Evolutionary conservation across 2,888 invertebrate genomes (phyloP).

Genomic region (Andrena praecox): DNA sequence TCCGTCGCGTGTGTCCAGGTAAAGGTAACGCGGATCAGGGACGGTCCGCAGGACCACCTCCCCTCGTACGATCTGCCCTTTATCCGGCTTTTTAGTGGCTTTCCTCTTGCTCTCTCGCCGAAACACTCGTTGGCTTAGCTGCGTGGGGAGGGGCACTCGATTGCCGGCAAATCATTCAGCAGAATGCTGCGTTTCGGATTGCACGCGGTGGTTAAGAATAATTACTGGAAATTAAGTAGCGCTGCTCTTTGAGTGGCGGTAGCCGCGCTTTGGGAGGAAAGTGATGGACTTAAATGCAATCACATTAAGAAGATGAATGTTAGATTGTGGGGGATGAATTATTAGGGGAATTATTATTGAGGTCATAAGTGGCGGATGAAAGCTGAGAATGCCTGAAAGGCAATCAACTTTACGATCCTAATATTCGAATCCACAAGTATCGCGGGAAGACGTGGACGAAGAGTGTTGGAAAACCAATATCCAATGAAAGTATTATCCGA

Average conservation of each 20-base stretch:
- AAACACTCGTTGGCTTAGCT: conserved; percentile 3
- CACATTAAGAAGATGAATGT: no score
- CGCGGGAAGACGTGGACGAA: not conserved
- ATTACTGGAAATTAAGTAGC: no score
- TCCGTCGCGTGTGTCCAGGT: conserved; percentile 51
- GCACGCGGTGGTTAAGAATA: not conserved
- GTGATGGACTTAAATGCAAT: no score
- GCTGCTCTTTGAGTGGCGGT: no score
- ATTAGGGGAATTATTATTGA: no score
- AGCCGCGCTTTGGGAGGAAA: no score
- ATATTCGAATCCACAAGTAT: no score
- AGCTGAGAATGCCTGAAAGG: not conserved
- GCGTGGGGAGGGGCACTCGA: not conserved
- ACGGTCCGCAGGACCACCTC: not conserved
- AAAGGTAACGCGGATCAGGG: conserved; percentile 44
- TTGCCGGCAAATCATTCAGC: not conserved
- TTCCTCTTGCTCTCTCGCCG: not conserved
- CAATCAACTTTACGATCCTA: no score
- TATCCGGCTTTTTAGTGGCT: conserved; percentile 31
- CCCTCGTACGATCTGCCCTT: conserved; percentile 8
- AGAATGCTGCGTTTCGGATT: not conserved
- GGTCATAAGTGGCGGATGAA: not conserved
- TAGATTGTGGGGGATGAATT: no score
- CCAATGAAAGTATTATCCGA: conserved; percentile 20
- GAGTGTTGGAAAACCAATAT: not conserved